A percentile compares a stretch with the other conserved stretches of the same genome.
phyloP scores from a whole-genome alignment of 53 echinoderm and acorn worm species.

The Zoroaster sp. region DNA sequence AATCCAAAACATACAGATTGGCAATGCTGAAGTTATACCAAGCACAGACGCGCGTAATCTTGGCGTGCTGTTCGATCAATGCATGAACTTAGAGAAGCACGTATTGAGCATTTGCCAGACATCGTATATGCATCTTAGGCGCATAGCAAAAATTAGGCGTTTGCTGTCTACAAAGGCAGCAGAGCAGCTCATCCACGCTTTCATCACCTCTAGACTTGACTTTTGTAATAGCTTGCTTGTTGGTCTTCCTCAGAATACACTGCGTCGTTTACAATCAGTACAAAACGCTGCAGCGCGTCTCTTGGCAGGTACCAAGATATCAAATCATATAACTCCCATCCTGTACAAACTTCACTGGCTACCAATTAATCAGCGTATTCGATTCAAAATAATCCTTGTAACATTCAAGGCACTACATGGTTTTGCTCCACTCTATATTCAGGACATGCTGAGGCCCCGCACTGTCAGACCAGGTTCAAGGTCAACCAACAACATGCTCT shows the following conservation, averaged over 20 bases:
- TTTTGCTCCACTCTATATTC: neutral
- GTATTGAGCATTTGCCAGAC: neutral
- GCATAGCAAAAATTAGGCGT: too few species aligned
- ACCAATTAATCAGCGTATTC: neutral
- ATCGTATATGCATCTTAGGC: too few species aligned
- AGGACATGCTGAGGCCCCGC: neutral
- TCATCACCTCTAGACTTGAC: slow-evolving; percentile 34
- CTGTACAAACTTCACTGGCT: too few species aligned
- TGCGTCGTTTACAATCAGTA: neutral
- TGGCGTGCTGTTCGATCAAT: slow-evolving; percentile 25
- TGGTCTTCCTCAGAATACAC: neutral
- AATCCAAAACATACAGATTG: neutral
- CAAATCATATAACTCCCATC: too few species aligned
- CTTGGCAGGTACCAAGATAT: too few species aligned
- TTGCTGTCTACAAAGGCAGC: too few species aligned
- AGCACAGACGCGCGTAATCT: neutral
- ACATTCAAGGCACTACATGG: neutral
- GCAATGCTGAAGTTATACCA: neutral
- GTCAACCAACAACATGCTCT: neutral
- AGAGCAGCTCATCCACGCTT: neutral
- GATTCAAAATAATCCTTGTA: neutral
- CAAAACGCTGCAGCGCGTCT: too few species aligned
- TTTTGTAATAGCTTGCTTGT: slow-evolving; percentile 43
- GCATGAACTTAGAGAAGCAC: neutral
- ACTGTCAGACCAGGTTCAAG: neutral